Conservation (phyloP, 2,113 vertebrate species). For the Probosciger aterrimus region DNA sequence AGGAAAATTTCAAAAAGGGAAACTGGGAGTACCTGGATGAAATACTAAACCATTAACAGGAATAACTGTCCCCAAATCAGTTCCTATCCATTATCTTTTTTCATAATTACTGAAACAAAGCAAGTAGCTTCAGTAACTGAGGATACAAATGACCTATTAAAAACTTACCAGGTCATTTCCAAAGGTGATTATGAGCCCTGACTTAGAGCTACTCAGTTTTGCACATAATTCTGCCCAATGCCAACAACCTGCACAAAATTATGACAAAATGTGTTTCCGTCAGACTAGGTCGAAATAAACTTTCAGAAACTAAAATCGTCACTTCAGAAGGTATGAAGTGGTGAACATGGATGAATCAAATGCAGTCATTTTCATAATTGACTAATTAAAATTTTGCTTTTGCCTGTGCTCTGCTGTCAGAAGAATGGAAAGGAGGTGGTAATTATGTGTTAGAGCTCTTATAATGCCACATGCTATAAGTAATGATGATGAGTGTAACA, state of each 20-base stretch:
- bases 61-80: not conserved
- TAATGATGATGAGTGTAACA: not conserved
- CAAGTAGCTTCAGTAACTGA: slow-evolving; percentile 19
- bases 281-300: slow-evolving; percentile 19
- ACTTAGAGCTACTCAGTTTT: not conserved
- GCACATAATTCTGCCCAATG: not conserved
- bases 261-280: slow-evolving; percentile 4
- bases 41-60: slow-evolving; percentile 16
- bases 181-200: slow-evolving; percentile 36
- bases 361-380: not conserved
- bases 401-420: not conserved
- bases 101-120: slow-evolving; percentile 22
- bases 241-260: slow-evolving; percentile 18
- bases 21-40: not conserved
- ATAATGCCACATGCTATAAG: not conserved
- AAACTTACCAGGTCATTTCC: slow-evolving; percentile 56
- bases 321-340: not conserved
- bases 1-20: not conserved
- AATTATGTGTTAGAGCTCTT: not conserved
- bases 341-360: not conserved
- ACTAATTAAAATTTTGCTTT: not conserved
- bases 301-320: not conserved
- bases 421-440: not conserved
- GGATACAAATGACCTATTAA: slow-evolving; percentile 45
- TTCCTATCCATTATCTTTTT: slow-evolving; percentile 35